Percentiles rank a stretch among this genome's conserved stretches.
These are phyloP conservation scores for Columba livia DNA, from an alignment of 2,113 vertebrate species.

Conservation along the genomic window DNA sequence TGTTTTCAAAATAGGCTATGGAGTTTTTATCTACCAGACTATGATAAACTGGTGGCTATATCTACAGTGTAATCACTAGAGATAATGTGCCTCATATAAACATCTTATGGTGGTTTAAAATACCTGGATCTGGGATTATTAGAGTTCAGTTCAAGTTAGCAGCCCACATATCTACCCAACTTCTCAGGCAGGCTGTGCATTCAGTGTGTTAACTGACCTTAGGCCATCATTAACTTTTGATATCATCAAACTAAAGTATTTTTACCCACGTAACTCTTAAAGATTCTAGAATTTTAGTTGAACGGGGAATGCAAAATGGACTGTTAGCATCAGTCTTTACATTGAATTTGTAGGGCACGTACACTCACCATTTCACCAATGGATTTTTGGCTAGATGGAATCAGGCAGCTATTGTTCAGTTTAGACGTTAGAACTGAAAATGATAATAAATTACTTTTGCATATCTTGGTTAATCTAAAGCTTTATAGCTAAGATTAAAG, in stretches of 20 bases:
- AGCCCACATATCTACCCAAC: background rate
- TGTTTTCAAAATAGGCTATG: background rate
- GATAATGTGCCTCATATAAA: background rate
- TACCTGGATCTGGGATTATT: background rate
- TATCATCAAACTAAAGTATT: background rate
- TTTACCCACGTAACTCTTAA: background rate
- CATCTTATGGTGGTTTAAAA: background rate
- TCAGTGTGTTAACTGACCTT: background rate
- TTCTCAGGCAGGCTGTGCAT: background rate
- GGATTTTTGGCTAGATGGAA: constrained; percentile 21
- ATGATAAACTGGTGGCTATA: background rate
- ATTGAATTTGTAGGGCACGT: background rate
- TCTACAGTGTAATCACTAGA: background rate
- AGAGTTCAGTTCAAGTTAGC: background rate
- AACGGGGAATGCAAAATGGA: background rate
- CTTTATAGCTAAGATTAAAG: constrained; percentile 2
- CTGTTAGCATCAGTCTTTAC: background rate
- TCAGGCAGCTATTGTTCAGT: constrained; percentile 20
- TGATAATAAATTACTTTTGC: constrained; percentile 42
- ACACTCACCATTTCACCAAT: background rate
- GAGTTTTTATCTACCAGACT: background rate
- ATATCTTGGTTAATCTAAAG: constrained; percentile 33
- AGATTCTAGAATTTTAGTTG: background rate
- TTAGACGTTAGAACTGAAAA: constrained; percentile 41
- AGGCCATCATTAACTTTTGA: background rate